phyloP scores from a whole-genome alignment of 1,140 invertebrate species.

The Drosophila sp. region DNA sequence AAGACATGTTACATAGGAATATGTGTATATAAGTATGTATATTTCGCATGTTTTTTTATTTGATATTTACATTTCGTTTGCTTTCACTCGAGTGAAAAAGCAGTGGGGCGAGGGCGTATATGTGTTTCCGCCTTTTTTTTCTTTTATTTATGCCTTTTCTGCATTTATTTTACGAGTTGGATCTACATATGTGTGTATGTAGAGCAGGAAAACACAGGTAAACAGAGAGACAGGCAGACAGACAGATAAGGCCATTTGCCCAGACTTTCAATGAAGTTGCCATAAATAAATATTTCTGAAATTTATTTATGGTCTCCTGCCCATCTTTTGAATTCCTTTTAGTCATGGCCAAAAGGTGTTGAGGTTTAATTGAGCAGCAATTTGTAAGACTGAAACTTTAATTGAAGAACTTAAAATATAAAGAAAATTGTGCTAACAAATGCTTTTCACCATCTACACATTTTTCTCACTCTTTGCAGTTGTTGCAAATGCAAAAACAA shows the following conservation, averaged over 20 bases:
- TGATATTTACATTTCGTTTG: constrained; percentile 55
- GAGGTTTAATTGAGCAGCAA: constrained; percentile 14
- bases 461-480: constrained; percentile 32
- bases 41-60: constrained; percentile 34
- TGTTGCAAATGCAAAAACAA: constrained; percentile 76
- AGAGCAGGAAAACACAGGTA: constrained; percentile 4
- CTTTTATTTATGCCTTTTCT: constrained; percentile 29
- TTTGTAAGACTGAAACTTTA: constrained; percentile 7
- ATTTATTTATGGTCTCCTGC: constrained; percentile 38
- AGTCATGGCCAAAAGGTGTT: constrained; percentile 10
- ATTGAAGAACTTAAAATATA: background rate
- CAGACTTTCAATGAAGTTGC: constrained; percentile 9
- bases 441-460: background rate
- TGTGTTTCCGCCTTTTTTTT: constrained; percentile 38
- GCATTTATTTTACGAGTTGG: constrained; percentile 35
- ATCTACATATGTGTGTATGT: constrained; percentile 15
- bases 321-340: constrained; percentile 30
- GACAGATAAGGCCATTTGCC: constrained; percentile 10
- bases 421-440: constrained; percentile 2
- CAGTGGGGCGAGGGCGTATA: constrained; percentile 26
- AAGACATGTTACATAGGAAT: background rate
- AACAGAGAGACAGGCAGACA: constrained; percentile 2
- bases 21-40: background rate
- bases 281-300: constrained; percentile 45
- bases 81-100: constrained; percentile 30